phyloP scores from a whole-genome alignment of 2,113 vertebrate genomes.

The Melospiza georgiana region DNA sequence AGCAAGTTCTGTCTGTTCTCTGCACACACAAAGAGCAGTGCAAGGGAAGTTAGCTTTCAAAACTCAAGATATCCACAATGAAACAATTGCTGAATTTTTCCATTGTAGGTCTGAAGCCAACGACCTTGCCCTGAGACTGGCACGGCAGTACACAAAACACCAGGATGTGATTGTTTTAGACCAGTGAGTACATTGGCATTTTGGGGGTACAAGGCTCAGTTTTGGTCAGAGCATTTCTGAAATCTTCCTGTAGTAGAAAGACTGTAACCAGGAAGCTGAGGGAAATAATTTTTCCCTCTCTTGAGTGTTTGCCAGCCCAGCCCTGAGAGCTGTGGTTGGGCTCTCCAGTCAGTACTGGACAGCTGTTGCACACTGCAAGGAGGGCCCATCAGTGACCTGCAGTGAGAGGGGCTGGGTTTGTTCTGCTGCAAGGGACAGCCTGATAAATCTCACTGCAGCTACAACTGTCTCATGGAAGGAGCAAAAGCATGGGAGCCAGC shows the following conservation, averaged over 20 bases:
- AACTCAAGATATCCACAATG: neutral
- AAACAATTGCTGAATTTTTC: neutral
- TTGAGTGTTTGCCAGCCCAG: neutral
- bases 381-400: neutral
- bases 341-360: neutral
- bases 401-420: neutral
- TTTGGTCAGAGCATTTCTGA: neutral
- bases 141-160: constrained; percentile 85
- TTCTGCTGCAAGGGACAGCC: neutral
- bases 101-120: constrained; percentile 90
- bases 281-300: neutral
- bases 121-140: constrained; percentile 89
- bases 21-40: neutral
- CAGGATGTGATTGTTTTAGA: constrained; percentile 90
- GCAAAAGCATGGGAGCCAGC: neutral
- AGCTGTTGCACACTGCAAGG: neutral
- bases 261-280: neutral
- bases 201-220: neutral
- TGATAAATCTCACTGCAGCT: neutral
- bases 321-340: neutral
- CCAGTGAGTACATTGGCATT: constrained; percentile 78
- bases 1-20: neutral
- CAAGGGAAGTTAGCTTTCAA: neutral
- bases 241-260: neutral
- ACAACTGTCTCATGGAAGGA: neutral